A percentile compares a stretch with the other conserved stretches of the same genome.
These are phyloP conservation scores for Drosophila albomicans DNA, from an alignment of 1,140 invertebrate species.

Conservation along the genomic window DNA sequence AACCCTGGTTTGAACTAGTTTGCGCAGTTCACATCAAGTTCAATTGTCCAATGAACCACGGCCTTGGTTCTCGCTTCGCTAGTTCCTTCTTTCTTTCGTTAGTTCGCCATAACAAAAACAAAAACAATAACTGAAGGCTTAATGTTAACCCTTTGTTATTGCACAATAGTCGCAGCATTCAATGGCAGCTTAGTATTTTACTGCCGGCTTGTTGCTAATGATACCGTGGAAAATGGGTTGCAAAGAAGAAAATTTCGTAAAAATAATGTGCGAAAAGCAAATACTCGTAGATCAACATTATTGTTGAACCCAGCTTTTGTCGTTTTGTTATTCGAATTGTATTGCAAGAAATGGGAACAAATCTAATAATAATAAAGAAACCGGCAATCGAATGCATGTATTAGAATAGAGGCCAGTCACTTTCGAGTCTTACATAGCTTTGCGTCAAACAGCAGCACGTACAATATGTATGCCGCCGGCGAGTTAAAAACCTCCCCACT, in stretches of 20 bases:
- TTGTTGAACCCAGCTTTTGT: background rate
- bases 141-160: background rate
- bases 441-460: constrained; percentile 1
- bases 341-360: constrained; percentile 25
- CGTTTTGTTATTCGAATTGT: background rate
- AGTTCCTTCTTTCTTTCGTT: background rate
- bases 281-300: background rate
- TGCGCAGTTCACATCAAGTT: too few relatives aligned
- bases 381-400: constrained; percentile 29
- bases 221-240: constrained; percentile 76
- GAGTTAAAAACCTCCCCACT: background rate
- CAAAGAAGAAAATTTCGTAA: constrained; percentile 57
- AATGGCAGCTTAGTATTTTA: constrained; percentile 25
- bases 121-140: background rate
- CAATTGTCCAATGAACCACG: too few relatives aligned
- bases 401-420: background rate
- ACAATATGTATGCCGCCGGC: background rate
- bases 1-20: too few relatives aligned
- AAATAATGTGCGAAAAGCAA: constrained; percentile 65
- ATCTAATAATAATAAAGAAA: constrained; percentile 35
- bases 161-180: background rate
- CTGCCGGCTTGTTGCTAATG: constrained; percentile 33
- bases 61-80: background rate
- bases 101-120: background rate
- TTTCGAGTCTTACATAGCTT: background rate